These are phyloP conservation scores for Prionailurus viverrinus DNA, from an alignment of 2,113 vertebrate species.

Conservation along the genomic window DNA sequence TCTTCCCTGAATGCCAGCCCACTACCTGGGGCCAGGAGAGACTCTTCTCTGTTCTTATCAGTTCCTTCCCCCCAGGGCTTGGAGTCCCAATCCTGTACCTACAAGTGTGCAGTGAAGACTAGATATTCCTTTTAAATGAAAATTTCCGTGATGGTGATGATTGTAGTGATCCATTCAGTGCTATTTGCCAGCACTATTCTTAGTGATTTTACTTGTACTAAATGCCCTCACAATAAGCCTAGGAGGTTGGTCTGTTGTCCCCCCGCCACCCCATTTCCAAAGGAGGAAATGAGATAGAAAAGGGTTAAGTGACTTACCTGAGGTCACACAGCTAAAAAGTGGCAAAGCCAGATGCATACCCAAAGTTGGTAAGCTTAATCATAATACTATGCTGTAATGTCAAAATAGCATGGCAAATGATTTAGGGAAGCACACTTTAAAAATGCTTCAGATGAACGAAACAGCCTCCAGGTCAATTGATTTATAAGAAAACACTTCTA, in stretches of 20 bases:
- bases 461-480: neutral
- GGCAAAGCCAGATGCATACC: neutral
- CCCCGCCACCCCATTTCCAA: neutral
- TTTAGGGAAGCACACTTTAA: neutral
- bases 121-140: neutral
- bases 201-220: neutral
- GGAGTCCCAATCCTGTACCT: neutral
- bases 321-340: neutral
- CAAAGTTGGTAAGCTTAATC: neutral
- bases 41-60: neutral
- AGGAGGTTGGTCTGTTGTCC: neutral
- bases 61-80: neutral
- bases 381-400: neutral
- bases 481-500: neutral
- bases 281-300: neutral
- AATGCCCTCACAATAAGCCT: neutral
- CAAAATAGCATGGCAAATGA: neutral
- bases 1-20: constrained; percentile 16
- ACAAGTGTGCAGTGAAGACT: neutral
- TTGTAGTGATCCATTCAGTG: neutral
- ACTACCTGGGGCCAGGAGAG: neutral
- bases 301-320: neutral
- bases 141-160: neutral
- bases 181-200: neutral
- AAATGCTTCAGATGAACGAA: neutral